phyloP scores from a whole-genome alignment of 2,797 vertebrate species.

The Dicrostonyx torquatus region DNA sequence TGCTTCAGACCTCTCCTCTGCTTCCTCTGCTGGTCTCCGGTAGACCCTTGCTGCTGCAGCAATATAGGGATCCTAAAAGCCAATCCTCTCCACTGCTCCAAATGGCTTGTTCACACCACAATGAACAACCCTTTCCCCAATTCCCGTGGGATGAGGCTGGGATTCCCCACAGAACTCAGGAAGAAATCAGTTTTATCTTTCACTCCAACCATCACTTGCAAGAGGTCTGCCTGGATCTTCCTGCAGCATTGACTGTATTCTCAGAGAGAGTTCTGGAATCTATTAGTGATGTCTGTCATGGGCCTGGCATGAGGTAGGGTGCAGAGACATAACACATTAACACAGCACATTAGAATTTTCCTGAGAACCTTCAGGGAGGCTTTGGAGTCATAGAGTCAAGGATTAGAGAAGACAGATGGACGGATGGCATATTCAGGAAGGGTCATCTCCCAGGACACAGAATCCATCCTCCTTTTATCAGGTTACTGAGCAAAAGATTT shows the following conservation, averaged over 20 bases:
- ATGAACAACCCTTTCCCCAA: neutral
- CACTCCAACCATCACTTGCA: neutral
- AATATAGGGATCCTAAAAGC: neutral
- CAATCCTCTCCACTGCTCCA: no score
- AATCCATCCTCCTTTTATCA: neutral
- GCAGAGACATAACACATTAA: rapidly evolving
- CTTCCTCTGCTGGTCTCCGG: neutral
- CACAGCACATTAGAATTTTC: neutral
- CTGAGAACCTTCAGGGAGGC: neutral
- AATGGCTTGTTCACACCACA: neutral
- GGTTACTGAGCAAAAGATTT: neutral
- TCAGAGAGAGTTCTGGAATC: neutral
- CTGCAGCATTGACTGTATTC: neutral
- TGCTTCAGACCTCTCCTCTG: neutral
- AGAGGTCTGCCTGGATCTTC: neutral
- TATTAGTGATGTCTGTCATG: neutral
- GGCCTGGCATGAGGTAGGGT: neutral
- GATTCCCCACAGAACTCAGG: neutral
- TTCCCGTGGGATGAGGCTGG: neutral
- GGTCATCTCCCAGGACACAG: neutral
- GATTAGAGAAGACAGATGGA: neutral
- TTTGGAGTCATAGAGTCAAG: neutral
- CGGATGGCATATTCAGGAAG: neutral
- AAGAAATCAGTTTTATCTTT: neutral
- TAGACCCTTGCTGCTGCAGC: neutral